A percentile compares a stretch with the other conserved stretches of the same genome.
Evolutionary conservation across 92 coral and sea anemone genomes (phyloP).

Genomic region (Heliopora coerulea): DNA sequence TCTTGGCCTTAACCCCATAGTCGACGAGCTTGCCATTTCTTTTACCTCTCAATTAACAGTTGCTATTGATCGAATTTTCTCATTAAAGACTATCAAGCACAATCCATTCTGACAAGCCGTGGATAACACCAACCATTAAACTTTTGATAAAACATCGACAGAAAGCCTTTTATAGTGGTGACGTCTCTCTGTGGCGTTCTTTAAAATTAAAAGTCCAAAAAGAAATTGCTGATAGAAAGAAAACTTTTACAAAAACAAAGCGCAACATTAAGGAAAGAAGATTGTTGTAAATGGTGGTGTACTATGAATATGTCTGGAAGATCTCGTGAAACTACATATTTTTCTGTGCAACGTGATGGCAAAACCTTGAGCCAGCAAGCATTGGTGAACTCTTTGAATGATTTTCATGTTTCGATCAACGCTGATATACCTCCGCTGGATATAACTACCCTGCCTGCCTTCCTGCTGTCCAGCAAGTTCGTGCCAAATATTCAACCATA

Average conservation of each 20-base stretch:
- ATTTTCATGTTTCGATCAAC: no score
- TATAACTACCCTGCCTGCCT: not conserved
- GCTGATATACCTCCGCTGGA: not conserved
- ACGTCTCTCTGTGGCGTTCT: not conserved
- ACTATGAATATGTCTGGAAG: not conserved
- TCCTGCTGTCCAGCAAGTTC: not conserved
- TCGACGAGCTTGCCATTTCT: no score
- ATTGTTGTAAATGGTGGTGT: constrained; percentile 15
- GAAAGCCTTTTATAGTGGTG: constrained; percentile 1
- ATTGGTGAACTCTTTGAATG: no score
- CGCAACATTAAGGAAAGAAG: no score
- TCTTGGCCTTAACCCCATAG: no score
- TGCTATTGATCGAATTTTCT: constrained; percentile 2
- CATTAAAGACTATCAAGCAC: not conserved
- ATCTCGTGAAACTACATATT: no score
- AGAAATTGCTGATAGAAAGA: not conserved
- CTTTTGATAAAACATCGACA: not conserved
- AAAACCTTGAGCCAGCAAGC: no score
- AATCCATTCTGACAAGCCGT: not conserved
- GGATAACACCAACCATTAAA: not conserved
- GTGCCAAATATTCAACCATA: not conserved
- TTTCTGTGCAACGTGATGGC: no score
- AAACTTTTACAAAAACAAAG: not conserved
- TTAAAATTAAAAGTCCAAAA: not conserved
- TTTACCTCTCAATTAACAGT: not conserved